Percentiles rank a stretch among this genome's conserved stretches.
These are phyloP conservation scores for Nephrotoma flavescens DNA, from an alignment of 2,888 invertebrate genomes.

Conservation along the genomic window DNA sequence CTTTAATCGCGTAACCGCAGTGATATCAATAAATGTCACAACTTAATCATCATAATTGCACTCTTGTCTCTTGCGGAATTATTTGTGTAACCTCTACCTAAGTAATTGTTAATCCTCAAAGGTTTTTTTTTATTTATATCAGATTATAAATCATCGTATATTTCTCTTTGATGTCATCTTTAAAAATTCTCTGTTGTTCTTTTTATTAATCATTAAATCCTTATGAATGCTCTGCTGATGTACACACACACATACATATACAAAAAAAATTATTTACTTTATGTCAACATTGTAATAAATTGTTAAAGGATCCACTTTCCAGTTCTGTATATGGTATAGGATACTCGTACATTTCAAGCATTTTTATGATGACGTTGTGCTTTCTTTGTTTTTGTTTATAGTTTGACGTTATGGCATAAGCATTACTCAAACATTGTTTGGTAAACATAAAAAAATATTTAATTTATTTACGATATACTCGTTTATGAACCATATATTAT, in stretches of 20 bases:
- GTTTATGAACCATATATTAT: neutral
- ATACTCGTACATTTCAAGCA: neutral
- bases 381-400: neutral
- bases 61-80: neutral
- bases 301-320: neutral
- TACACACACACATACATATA: neutral
- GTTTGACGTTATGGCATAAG: neutral
- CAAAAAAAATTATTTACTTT: neutral
- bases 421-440: neutral
- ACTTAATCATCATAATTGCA: neutral
- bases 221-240: neutral
- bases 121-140: neutral
- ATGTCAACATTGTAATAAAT: neutral
- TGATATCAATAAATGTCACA: neutral
- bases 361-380: neutral
- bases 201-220: neutral
- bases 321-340: neutral
- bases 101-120: neutral
- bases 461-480: neutral
- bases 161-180: neutral
- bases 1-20: no score
- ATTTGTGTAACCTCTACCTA: neutral
- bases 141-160: neutral
- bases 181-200: neutral
- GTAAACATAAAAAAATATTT: neutral